Evolutionary conservation across 2,113 vertebrate species (phyloP).

Genomic region (Phrynosoma platyrhinos): DNA sequence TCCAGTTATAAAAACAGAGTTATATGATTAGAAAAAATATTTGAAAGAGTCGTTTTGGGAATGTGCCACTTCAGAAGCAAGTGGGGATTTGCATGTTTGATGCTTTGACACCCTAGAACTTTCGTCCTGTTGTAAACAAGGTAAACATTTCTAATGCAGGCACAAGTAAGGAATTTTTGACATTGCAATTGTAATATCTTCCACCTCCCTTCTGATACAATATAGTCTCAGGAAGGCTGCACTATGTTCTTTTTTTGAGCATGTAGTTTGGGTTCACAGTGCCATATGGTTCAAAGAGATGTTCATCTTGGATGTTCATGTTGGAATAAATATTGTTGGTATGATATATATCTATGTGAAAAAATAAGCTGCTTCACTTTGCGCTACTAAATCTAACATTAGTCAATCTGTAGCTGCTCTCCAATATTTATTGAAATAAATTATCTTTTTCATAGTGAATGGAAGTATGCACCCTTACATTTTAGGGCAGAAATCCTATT

Average conservation of each 20-base stretch:
- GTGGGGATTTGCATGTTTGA: not conserved
- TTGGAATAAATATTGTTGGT: not conserved
- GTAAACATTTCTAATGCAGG: not conserved
- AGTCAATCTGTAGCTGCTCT: not conserved
- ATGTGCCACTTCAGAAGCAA: not conserved
- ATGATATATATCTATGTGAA: not conserved
- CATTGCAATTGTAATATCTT: not conserved
- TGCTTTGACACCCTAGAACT: not conserved
- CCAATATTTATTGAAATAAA: not conserved
- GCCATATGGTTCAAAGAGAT: not conserved
- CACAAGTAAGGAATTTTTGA: not conserved
- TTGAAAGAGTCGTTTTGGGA: not conserved
- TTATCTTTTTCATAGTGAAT: not conserved
- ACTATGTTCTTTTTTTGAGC: not conserved
- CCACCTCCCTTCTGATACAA: not conserved
- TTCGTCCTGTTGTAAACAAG: not conserved
- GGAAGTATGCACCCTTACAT: not conserved
- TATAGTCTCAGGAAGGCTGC: not conserved
- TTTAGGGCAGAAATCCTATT: no score
- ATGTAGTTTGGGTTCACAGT: fast-evolving
- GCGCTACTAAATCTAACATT: not conserved
- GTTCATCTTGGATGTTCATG: not conserved
- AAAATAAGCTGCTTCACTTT: not conserved
- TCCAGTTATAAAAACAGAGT: slow-evolving; percentile 2
- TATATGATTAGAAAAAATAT: not conserved